Conservation (phyloP, 2,797 vertebrate genomes). For the Hoplostethus atlanticus region DNA sequence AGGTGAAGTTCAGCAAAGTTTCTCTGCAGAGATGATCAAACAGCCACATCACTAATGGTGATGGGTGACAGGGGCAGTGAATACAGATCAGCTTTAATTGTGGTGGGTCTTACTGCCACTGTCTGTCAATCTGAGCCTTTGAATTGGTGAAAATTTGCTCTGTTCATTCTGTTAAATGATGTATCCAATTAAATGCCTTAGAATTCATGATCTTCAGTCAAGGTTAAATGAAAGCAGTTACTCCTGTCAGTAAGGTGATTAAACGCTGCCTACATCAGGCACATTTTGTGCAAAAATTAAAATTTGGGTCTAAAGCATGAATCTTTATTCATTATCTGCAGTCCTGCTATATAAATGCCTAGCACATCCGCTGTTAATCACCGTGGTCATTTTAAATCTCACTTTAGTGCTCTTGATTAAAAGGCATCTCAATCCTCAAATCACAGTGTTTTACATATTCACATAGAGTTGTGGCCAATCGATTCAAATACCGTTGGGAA, state of each 20-base stretch:
- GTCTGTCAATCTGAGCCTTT: conserved; percentile 99
- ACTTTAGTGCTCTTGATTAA: conserved; percentile 90
- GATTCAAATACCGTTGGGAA: conserved; percentile 60
- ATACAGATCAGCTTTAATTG: conserved; percentile 99
- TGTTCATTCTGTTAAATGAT: conserved; percentile 99
- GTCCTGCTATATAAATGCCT: conserved; percentile 97
- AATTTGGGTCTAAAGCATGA: conserved; percentile 99
- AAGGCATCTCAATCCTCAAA: conserved; percentile 90
- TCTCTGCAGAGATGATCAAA: conserved; percentile 92
- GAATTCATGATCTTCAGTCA: conserved; percentile 99
- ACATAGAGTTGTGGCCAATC: conserved; percentile 52
- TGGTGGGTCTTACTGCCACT: conserved; percentile 98
- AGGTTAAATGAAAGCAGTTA: conserved; percentile 99
- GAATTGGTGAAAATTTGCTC: conserved; percentile 99
- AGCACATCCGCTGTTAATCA: conserved; percentile 96
- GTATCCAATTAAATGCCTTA: conserved; percentile 99
- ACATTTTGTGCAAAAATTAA: conserved; percentile 99
- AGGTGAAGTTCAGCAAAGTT: conserved; percentile 93
- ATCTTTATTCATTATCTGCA: conserved; percentile 99
- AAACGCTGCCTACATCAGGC: conserved; percentile 99
- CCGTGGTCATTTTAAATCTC: conserved; percentile 97
- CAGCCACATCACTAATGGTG: conserved; percentile 95
- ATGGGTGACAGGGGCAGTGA: conserved; percentile 96
- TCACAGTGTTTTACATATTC: conserved; percentile 88
- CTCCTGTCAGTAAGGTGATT: conserved; percentile 99